Evolutionary conservation across 2,888 invertebrate species (phyloP), one percentile per base, ranked within the genome.

Genomic region (Atrina japonica): DNA sequence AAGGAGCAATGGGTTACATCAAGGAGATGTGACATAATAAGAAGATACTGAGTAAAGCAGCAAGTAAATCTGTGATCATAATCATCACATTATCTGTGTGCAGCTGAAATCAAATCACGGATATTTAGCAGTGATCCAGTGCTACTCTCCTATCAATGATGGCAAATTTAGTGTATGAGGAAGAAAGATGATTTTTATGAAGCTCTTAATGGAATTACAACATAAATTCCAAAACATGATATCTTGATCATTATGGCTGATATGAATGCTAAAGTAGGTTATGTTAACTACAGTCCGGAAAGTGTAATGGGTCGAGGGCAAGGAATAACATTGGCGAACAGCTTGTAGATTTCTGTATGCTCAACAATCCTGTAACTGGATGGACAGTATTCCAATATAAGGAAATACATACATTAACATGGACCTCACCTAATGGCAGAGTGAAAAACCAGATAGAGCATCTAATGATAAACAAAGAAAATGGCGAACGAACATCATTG

Each of bases 131-230:
- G 60, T 68, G 7, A 30, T 61, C 14, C 21, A 41, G 6, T 43
- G 23, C 11, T 68, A 68, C 30, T 14, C 61, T 7, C 68, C 68
- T 29, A 53, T 35, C 1, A 23, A 68, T 14, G 47, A 43, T 9
- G 61, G 21, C 7, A 47, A 52, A 30, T n/a, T n/a, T n/a, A n/a
- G n/a, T n/a, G n/a, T 11, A 47, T 6, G 27, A 52, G 52, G 29
- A n/a, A 52, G 52, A 35, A 35, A 11, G 35, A 35, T 35, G 35
- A 35, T 5, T 35, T 35, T 11, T 35, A 35, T 35, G 35, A 35
- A 11, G 35, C 5, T 35, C 11, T 35, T 7, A 35, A 35, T 11
- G 35, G 35, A 35, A 35, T 11, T 35, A 35, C 5, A 35, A 35
- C 35, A 35, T 35, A 5, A 7, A 35, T 35, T 35, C 35, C 35